These are phyloP conservation scores for Mobula birostris DNA, from an alignment of 2,113 vertebrate genomes.

Conservation along the genomic window DNA sequence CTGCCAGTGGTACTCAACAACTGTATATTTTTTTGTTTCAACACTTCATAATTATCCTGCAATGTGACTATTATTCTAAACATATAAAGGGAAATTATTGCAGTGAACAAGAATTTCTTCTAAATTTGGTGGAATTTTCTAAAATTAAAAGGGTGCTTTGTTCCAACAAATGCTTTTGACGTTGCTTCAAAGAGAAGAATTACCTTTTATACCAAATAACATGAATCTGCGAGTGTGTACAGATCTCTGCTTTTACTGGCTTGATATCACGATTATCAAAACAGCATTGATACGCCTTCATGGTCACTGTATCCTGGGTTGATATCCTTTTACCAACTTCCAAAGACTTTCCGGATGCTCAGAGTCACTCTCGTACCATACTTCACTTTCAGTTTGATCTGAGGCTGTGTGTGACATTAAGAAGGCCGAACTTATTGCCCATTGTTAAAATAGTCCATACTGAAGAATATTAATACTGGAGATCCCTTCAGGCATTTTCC, in stretches of 20 bases:
- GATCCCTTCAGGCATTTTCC: too few relatives aligned
- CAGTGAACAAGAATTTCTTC: neutral
- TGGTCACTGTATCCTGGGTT: too few relatives aligned
- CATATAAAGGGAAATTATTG: neutral
- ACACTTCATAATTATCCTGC: neutral
- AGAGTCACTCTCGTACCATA: too few relatives aligned
- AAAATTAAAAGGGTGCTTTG: neutral
- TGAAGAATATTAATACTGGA: too few relatives aligned
- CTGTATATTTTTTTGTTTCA: neutral
- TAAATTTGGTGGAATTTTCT: neutral
- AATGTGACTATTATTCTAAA: neutral
- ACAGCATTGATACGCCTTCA: too few relatives aligned
- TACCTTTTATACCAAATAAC: neutral
- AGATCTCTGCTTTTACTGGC: neutral
- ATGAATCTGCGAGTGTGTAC: neutral
- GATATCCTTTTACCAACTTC: too few relatives aligned
- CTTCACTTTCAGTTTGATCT: too few relatives aligned
- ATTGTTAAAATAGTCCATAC: too few relatives aligned
- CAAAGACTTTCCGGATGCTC: too few relatives aligned
- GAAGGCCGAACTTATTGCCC: too few relatives aligned
- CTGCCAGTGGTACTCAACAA: neutral
- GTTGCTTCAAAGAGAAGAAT: neutral
- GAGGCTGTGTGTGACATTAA: too few relatives aligned
- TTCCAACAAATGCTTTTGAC: neutral
- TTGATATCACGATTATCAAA: too few relatives aligned